Base-by-base conservation (phyloP, 2,888 invertebrate species). In the Drosophila atripex region DNA sequence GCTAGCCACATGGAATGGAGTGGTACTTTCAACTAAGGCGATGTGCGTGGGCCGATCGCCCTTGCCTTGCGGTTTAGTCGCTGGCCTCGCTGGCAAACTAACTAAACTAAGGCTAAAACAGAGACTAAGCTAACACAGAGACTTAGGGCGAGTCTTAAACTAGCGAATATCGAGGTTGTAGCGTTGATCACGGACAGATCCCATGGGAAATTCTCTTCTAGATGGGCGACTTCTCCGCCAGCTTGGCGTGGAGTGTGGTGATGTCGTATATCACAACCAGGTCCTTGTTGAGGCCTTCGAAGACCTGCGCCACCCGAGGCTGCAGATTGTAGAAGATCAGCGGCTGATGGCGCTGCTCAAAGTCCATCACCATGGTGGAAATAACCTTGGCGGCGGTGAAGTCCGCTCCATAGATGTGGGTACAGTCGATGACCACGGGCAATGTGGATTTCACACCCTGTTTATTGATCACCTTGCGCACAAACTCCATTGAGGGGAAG, bases 401-500 rank as follows among this genome's bases (percentile, higher is more conserved):
- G 92, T 97, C 97, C 3, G 97, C 96, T 73, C 96, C 96, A 92
- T 97, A 96, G 87, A 97, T 96, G 92, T 97, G 96, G 55, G 96
- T 95, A 92, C 97, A 97, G 92, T 97, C 97, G 63, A 97, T 94
- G 39, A 97, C 96, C 47, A 97, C 96, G 5, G 97, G 96, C 75
- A 95, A 88, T 71, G 93, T 94, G 75, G 94, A 93, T 38, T 94
- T 93, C 9, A 93, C 92, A 57, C 96, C 96, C 90, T 95, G 95
- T 92, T 97, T 97, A 71, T 95, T 96, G 69, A 97, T 96, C 68
- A 96, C 93, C 86, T 96, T 95, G 68, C 96, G 93, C 74, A 97
- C 96, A 92, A 97, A 97, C 92, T 97, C 97, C 80, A 97, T 96
- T 0, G 97, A 97, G 25, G 97, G 97, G 92, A 97, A 97, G 91